Base-by-base conservation (phyloP, 2,113 vertebrate species). In the Cyrtonyx montezumae region DNA sequence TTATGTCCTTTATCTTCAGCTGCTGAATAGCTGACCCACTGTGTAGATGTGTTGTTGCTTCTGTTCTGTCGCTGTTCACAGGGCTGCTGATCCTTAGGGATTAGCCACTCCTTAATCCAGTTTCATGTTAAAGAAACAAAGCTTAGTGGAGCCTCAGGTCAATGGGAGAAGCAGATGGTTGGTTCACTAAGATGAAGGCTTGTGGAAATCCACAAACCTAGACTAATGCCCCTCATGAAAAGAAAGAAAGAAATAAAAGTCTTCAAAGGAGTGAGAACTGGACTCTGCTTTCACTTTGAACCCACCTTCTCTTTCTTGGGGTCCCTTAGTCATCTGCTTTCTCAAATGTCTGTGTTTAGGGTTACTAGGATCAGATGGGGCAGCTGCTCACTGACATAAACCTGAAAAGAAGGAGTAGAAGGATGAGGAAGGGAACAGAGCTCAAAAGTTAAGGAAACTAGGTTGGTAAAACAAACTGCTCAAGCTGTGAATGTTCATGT, bases 201-300 rank as follows among this genome's bases (percentile, higher is more conserved):
- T 61, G 43, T 28, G 59, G 4, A 14, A 11, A 55, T 13, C 6
- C 6, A 2, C 6, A 11, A 45, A 9, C 4, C 3, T 9, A 8
- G 32, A 5, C 34, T 34, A 3, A 22, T 83, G 43, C 2, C 13
- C 3, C 17, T 2, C 4, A 3, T 3, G 59, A 30, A 2, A 11
- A 40, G 40, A 40, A 11, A 40, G 40, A 40, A 11, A 40, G 40
- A 40, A 11, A 40, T 9, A 40, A 40, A 40, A 9, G 40, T 3
- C 15, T 9, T 37, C 1, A 28, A 13, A 65, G 16, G 6, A 11
- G 15, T 40, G 16, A 19, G 28, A 45, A 46, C 5, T 4, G 6
- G 15, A 0, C 19, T 9, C 7, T 17, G 8, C 1, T 40, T 81
- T 65, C 14, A 58, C 26, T 42, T 45, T 10, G 26, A 22, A 16